Evolutionary conservation across 1,140 invertebrate genomes (phyloP).

Genomic region (Scaptomyza montana): DNA sequence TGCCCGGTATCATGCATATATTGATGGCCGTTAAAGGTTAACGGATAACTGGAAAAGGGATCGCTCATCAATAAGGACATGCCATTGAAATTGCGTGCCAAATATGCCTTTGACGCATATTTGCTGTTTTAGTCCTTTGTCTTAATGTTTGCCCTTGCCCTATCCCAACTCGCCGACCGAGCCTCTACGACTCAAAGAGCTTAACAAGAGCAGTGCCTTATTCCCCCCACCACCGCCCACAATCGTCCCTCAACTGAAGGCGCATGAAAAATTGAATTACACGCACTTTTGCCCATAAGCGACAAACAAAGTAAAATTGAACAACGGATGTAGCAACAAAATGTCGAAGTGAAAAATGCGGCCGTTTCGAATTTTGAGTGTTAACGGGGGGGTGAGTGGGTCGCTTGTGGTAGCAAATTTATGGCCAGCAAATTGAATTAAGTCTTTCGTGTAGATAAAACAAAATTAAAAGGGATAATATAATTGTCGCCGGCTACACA

Average conservation of each 20-base stretch:
- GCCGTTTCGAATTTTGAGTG: constrained; percentile 56
- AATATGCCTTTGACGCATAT: constrained; percentile 77
- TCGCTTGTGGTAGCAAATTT: constrained; percentile 72
- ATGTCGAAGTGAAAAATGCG: constrained; percentile 70
- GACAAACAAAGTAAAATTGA: constrained; percentile 54
- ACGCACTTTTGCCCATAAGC: constrained; percentile 80
- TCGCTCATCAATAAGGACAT: constrained; percentile 70
- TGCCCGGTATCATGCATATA: constrained; percentile 62
- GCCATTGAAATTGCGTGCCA: constrained; percentile 68
- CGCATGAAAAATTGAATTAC: constrained; percentile 81
- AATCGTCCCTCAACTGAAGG: constrained; percentile 28
- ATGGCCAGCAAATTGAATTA: constrained; percentile 76
- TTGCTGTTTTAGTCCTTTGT: constrained; percentile 57
- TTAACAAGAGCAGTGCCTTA: constrained; percentile 15
- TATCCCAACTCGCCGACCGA: neutral
- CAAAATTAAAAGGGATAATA: constrained; percentile 62
- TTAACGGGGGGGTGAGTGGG: neutral
- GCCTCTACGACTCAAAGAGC: constrained; percentile 18
- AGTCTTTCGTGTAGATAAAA: constrained; percentile 45
- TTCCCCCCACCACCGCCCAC: neutral
- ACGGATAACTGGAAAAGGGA: constrained; percentile 64
- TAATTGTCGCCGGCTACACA: constrained; percentile 67
- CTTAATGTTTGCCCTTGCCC: constrained; percentile 43
- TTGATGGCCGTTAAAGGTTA: constrained; percentile 65
- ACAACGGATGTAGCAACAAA: constrained; percentile 34